Evolutionary conservation across 2,113 vertebrate species (phyloP).

Genomic region (Oreamnos americanus): DNA sequence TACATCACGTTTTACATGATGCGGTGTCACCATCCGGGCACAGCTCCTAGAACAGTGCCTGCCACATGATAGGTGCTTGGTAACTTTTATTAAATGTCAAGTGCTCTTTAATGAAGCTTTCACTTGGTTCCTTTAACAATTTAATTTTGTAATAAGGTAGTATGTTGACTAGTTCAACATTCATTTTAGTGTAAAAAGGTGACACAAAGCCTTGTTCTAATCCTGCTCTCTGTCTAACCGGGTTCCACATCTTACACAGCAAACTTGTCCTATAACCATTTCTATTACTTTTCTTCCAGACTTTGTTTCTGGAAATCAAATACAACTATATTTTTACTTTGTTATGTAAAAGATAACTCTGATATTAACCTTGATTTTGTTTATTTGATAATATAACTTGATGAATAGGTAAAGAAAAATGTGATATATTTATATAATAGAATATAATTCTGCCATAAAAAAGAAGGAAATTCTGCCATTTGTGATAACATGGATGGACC

Average conservation of each 20-base stretch:
- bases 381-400: neutral
- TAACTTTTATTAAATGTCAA: neutral
- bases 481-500: neutral
- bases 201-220: neutral
- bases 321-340: slow-evolving; percentile 15
- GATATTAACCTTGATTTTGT: neutral
- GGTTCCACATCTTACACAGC: neutral
- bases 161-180: neutral
- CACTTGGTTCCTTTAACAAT: neutral
- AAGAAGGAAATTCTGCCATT: neutral
- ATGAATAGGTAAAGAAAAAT: neutral
- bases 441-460: neutral
- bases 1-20: neutral
- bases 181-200: neutral
- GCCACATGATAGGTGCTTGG: neutral
- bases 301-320: slow-evolving; percentile 12
- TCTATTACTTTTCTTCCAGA: neutral
- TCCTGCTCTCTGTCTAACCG: neutral
- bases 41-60: neutral
- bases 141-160: neutral
- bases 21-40: neutral
- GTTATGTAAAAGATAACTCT: slow-evolving; percentile 7
- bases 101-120: neutral
- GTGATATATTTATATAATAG: neutral
- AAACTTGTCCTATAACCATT: neutral